A percentile compares a stretch with the other conserved stretches of the same genome.
Evolutionary conservation across 1,140 invertebrate genomes (phyloP).

Genomic region (Saccostrea cuccullata): DNA sequence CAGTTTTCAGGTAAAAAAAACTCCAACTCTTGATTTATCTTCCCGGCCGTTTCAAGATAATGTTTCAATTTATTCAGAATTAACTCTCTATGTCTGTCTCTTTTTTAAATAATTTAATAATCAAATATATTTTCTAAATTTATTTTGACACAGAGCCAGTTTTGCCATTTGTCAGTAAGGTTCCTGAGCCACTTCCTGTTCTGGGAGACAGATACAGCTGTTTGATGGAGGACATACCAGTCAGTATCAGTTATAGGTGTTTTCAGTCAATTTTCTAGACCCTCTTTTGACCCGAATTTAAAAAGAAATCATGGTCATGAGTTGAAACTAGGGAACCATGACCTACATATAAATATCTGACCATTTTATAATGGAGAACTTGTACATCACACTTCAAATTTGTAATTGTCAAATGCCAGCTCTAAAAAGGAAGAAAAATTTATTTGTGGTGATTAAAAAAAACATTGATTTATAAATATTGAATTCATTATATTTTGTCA

Average conservation of each 20-base stretch:
- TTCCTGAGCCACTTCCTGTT: slow-evolving; percentile 51
- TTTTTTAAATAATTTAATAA: neutral
- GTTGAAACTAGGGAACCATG: too few relatives aligned
- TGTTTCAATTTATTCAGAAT: neutral
- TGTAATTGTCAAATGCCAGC: too few relatives aligned
- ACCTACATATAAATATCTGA: too few relatives aligned
- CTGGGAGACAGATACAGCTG: slow-evolving; percentile 67
- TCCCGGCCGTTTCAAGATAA: neutral
- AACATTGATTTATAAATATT: too few relatives aligned
- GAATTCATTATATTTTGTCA: neutral
- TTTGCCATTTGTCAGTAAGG: neutral
- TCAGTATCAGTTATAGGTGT: slow-evolving; percentile 42
- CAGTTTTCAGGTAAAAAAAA: slow-evolving; percentile 16
- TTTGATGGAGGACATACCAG: slow-evolving; percentile 63
- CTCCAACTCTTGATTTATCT: too few relatives aligned
- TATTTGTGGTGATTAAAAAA: too few relatives aligned
- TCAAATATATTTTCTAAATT: neutral
- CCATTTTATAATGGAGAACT: too few relatives aligned
- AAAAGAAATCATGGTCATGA: too few relatives aligned
- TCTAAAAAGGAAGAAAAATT: too few relatives aligned
- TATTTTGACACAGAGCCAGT: neutral
- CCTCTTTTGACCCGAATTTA: too few relatives aligned
- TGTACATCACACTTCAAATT: too few relatives aligned
- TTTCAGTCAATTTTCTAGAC: neutral
- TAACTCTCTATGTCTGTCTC: neutral